Evolutionary conservation across 1,140 invertebrate genomes (phyloP), one percentile per base, ranked within the genome.

Genomic region (Drosophila sproati): DNA sequence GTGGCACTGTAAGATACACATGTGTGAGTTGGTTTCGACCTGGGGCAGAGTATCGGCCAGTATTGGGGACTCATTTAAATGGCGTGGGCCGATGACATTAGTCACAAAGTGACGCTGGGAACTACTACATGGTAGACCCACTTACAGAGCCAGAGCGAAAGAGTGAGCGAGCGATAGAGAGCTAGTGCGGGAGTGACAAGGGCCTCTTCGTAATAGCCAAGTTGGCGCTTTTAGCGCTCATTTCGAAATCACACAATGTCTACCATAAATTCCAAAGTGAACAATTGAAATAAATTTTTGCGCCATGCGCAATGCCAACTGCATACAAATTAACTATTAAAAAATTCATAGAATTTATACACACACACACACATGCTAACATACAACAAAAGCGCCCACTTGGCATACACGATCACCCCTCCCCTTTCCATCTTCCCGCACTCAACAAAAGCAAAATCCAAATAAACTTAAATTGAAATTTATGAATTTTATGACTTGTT

Each of bases 201-300:
- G 20, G 48, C 51, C 28, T 45, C 37, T 29, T 54, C 28, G 51
- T 63, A 55, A 32, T 56, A 68, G 70, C 63, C 70, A 72, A 66
- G 55, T 50, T 48, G 39, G 62, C 67, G 55, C 55, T 52, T 78
- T 86, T 88, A 72, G 76, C 66, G 74, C 78, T 80, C 77, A 88
- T 88, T 88, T 89, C 74, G 86, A 88, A 89, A 88, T 83, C 85
- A 88, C 83, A 88, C 83, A 88, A 88, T 89, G 85, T 88, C 85
- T 88, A 82, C 85, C 73, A 88, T 88, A 89, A 88, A 88, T 89
- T 90, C 85, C 85, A 90, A 89, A 90, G 85, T 85, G 78, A 90
- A 89, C 86, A 89, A 89, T 89, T 89, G 86, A 89, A 89, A 89
- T 89, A 89, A 89, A 89, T 89, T 90, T 89, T 89, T 90, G 85